Conservation (phyloP, 1,140 invertebrate genomes). For the Lerema accius region DNA sequence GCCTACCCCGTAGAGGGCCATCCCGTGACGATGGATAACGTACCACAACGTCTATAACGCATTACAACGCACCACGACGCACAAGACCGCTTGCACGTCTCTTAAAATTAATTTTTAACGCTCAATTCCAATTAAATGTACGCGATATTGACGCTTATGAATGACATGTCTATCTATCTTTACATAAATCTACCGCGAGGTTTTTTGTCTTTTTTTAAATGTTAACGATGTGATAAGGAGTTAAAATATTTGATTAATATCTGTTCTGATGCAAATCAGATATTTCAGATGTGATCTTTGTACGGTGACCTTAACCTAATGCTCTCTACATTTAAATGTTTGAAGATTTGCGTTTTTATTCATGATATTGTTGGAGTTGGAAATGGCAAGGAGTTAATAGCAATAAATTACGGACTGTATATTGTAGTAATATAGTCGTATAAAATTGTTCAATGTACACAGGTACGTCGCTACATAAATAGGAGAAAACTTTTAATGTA, state of each 20-base stretch:
- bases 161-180: conserved; percentile 3
- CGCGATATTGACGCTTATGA: background rate
- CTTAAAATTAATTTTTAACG: too few relatives aligned
- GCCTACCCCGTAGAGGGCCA: conserved; percentile 7
- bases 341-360: conserved; percentile 5
- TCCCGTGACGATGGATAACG: conserved; percentile 7
- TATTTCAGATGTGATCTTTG: conserved; percentile 13
- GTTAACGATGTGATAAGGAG: conserved; percentile 9
- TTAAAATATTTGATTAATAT: conserved; percentile 16
- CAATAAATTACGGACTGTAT: too few relatives aligned
- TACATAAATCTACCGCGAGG: conserved; percentile 7
- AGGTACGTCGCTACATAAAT: too few relatives aligned
- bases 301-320: conserved; percentile 27
- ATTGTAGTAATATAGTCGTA: too few relatives aligned
- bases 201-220: conserved; percentile 12
- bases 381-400: background rate
- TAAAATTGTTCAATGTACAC: too few relatives aligned
- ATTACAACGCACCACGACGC: too few relatives aligned
- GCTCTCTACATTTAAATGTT: conserved; percentile 17
- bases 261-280: background rate
- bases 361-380: background rate
- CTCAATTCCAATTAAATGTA: background rate
- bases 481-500: background rate
- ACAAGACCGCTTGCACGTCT: conserved; percentile 6
- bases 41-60: too few relatives aligned